Evolutionary conservation across 2,113 vertebrate genomes (phyloP), one percentile per base, ranked within the genome.

Genomic region (Tursiops truncatus): DNA sequence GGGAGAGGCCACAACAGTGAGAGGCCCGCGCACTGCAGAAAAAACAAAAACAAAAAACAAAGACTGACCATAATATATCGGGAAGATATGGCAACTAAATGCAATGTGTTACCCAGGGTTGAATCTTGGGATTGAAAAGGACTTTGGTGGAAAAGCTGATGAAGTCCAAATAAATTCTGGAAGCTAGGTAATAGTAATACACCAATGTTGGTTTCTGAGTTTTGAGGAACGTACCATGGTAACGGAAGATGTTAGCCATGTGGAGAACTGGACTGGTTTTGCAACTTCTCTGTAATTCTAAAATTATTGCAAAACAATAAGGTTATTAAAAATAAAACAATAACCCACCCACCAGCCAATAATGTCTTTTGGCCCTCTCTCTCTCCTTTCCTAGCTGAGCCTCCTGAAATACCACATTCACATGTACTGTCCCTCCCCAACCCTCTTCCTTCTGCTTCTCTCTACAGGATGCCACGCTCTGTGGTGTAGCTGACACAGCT

Each of bases 241-340:
- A 71, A 89, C 28, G 18, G 28, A 67, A 84, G 63, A 73, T 76
- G 41, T 56, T 89, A 90, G 15, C 2, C 13, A 41, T 53, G 38
- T 63, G 81, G 60, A 5, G 6, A 88, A 58, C 5, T 25, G 47
- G 17, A 28, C n/a, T n/a, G 0, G 58, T 65, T 67, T 50, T 31
- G 6, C 77, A 47, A 80, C 65, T 83, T 89, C 31, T 76, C 53
- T 68, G 18, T 60, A 88, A 67, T 80, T 87, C 60, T 67, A 68
- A 85, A 94, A 76, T 70, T 74, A 76, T 81, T 50, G 58, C 31
- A 2, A 70, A 71, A 10, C 44, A 56, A 73, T 85, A 74, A 85
- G 41, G 7, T 56, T 74, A 38, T 84, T 67, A 50, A 91, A 84
- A 91, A 65, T 44, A 88, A 82, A 93, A 83, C 13, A 63, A 21